phyloP scores from a whole-genome alignment of 2,888 invertebrate species.

The Machimus atricapillus region DNA sequence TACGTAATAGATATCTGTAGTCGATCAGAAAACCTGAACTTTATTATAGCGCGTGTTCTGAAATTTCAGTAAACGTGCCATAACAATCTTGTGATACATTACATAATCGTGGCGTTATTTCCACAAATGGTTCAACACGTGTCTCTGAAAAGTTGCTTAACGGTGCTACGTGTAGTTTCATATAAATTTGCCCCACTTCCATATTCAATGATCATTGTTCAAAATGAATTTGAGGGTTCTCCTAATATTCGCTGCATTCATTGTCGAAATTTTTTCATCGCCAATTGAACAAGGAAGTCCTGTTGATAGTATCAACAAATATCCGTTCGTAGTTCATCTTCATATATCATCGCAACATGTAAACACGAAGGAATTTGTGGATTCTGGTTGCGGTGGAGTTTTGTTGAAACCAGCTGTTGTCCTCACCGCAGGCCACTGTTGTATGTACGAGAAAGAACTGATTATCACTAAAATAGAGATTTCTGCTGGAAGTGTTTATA shows the following conservation, averaged over 20 bases:
- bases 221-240: not conserved
- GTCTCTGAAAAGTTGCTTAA: not conserved
- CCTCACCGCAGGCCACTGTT: not conserved
- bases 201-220: not conserved
- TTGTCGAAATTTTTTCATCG: not conserved
- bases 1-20: too few relatives aligned
- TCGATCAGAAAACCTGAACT: too few relatives aligned
- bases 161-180: not conserved
- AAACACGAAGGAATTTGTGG: not conserved
- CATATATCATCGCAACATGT: not conserved
- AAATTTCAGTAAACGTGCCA: not conserved
- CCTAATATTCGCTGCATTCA: not conserved
- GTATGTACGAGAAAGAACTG: not conserved
- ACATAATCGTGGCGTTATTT: not conserved
- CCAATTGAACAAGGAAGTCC: not conserved
- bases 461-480: not conserved
- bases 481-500: not conserved
- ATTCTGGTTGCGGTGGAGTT: not conserved
- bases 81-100: too few relatives aligned
- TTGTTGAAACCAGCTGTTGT: not conserved
- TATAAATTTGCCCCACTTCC: not conserved
- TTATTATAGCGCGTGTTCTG: not conserved
- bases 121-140: not conserved
- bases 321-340: not conserved
- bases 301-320: not conserved